Evolutionary conservation across 2,888 invertebrate species (phyloP).

Genomic region (Cerastis rubricosa): DNA sequence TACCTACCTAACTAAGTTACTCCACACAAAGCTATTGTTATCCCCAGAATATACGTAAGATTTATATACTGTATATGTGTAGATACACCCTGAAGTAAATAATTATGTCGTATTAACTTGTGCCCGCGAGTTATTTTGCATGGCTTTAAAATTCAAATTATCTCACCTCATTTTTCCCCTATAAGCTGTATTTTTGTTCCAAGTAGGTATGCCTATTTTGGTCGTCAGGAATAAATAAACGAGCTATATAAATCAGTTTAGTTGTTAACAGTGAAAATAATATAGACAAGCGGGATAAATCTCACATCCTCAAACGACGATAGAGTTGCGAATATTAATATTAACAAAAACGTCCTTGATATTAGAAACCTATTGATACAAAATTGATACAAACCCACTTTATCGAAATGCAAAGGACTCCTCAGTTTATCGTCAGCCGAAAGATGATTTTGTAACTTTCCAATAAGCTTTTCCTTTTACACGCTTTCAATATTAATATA

Average conservation of each 20-base stretch:
- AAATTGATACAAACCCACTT: constrained; percentile 10
- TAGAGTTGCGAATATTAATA: constrained; percentile 8
- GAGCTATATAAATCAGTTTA: not conserved
- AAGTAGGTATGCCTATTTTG: not conserved
- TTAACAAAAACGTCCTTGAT: constrained; percentile 7
- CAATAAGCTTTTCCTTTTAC: not conserved
- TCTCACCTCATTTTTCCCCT: not conserved
- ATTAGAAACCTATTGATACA: constrained; percentile 18
- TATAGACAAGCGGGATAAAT: not conserved
- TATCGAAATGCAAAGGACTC: constrained; percentile 7
- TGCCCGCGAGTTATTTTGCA: no score
- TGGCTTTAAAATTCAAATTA: not conserved
- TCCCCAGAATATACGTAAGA: not conserved
- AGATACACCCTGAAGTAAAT: not conserved
- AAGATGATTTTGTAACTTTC: constrained; percentile 1
- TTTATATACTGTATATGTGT: no score
- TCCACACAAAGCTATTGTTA: not conserved
- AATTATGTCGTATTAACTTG: not conserved
- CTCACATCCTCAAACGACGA: not conserved
- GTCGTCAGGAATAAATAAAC: not conserved
- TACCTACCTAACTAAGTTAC: not conserved
- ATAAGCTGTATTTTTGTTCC: not conserved
- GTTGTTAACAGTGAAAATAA: not conserved
- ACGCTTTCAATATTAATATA: constrained; percentile 8
- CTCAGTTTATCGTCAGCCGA: constrained; percentile 1